Base-by-base conservation (phyloP, 2,888 invertebrate genomes). In the Acronicta psi region DNA sequence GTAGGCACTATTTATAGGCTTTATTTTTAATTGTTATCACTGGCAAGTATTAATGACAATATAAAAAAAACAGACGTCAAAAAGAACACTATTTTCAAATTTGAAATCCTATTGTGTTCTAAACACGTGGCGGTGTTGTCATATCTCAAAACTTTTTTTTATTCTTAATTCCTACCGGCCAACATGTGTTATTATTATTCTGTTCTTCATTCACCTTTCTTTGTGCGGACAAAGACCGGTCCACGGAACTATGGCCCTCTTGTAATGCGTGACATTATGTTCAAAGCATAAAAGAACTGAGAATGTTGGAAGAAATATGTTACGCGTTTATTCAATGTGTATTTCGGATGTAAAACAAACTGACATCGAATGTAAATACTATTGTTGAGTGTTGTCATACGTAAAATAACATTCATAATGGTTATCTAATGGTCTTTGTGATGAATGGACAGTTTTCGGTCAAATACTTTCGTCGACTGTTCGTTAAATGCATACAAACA, bases 341-440 rank as follows among this genome's bases (percentile, higher is more conserved):
- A 89, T 92, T 92, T 91, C 85, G 89, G 88, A 90, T 91, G 92
- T 92, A 93, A 93, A 93, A 93, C 93, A 93, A 93, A 93, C 93
- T 94, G 92, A 93, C 93, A 90, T 90, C 88, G 89, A 92, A 93
- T 92, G 92, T 93, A 93, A 94, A 93, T 93, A 94, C 89, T 90
- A 91, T 94, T 93, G 92, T 93, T 83, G 83, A 81, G 84, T 85
- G 91, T 87, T 91, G 90, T 90, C 91, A 90, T 87, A 83, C 86
- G 85, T 89, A 86, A 88, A 89, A 90, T 91, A 86, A 90, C 85
- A 83, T 85, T 84, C 82, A 84, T 90, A 93, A 93, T 93, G 88
- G 90, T 85, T 83, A 86, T 92, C 87, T 93, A 91, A 91, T 92
- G 88, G 85, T 70, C 72, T 79, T 86, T 87, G 86, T 89, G 86